Conservation (phyloP, 2,797 vertebrate species). For the Prionace glauca region DNA sequence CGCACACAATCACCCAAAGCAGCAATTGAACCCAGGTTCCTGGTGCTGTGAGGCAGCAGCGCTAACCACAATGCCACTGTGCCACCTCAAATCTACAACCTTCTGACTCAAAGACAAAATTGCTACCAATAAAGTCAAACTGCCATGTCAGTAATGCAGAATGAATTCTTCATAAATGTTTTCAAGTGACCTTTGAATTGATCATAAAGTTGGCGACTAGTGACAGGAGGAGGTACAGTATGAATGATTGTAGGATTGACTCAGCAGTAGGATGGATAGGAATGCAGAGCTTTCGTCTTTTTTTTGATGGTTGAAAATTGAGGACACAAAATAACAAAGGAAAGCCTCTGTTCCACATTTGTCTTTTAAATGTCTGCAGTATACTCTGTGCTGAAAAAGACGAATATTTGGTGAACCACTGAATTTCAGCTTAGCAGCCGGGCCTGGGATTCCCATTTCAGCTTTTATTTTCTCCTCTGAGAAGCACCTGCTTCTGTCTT, state of each 20-base stretch:
- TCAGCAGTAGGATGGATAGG: not conserved
- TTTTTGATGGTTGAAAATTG: not conserved
- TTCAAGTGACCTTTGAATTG: not conserved
- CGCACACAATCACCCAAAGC: too few species aligned
- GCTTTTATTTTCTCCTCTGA: not conserved
- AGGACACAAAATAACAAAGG: not conserved
- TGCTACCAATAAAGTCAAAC: not conserved
- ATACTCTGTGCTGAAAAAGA: not conserved
- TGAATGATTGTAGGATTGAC: not conserved
- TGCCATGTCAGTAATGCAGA: not conserved
- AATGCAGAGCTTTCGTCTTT: not conserved
- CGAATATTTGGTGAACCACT: not conserved
- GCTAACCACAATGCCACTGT: too few species aligned
- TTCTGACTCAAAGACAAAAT: not conserved
- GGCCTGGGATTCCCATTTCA: not conserved
- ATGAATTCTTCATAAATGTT: not conserved
- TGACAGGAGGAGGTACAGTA: not conserved
- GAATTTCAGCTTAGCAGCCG: not conserved
- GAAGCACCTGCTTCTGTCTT: constrained; percentile 25
- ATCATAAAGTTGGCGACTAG: not conserved
- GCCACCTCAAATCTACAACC: not conserved
- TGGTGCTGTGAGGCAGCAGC: too few species aligned
- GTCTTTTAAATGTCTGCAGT: not conserved
- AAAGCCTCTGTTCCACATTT: not conserved
- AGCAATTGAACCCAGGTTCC: too few species aligned